Evolutionary conservation across 2,888 invertebrate species (phyloP), one percentile per base, ranked within the genome.

Genomic region (Artemia sinica): DNA sequence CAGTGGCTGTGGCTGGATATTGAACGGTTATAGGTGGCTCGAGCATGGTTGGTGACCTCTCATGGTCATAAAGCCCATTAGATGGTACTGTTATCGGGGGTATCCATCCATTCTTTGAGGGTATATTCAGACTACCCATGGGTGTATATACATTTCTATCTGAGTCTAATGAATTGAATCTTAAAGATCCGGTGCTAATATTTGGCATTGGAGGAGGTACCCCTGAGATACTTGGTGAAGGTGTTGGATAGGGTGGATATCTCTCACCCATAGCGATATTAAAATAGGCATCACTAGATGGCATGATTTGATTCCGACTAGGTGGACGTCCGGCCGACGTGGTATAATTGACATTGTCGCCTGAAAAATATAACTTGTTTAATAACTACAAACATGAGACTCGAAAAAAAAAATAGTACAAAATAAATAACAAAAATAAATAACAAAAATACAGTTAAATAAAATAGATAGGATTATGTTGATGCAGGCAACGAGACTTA

Each of bases 171-270:
- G 69, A n/a, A 48, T 69, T 69, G 67, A 51, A 69, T 13, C 69
- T 66, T 49, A 63, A 50, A 48, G 68, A 50, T 12, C 68, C 68
- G 68, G 49, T 68, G 52, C 13, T 68, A n/a, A 13, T 65, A 48
- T 41, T 41, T 18, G 68, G 51, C 67, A 49, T 66, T 8, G 66
- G 50, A 48, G 8, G 72, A 69, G 58, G 69, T 50, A 28, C 71
- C 49, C 51, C 51, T 7, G 72, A 69, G 58, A 68, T 50, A n/a
- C 71, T 52, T 48, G 71, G 68, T 14, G 71, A 68, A 49, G 86
- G 80, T 75, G 88, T 88, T 50, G 89, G 88, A 78, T 88, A 89
- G 1, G 88, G 88, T 69, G 89, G 81, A 77, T 89, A 89, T 74
- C 88, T 81, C 72, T 88, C 87, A 72, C 76, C 76, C 50, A 67